A percentile compares a stretch with the other conserved stretches of the same genome.
These are phyloP conservation scores for Philaethria dido DNA, from an alignment of 2,888 invertebrate species.

Conservation along the genomic window DNA sequence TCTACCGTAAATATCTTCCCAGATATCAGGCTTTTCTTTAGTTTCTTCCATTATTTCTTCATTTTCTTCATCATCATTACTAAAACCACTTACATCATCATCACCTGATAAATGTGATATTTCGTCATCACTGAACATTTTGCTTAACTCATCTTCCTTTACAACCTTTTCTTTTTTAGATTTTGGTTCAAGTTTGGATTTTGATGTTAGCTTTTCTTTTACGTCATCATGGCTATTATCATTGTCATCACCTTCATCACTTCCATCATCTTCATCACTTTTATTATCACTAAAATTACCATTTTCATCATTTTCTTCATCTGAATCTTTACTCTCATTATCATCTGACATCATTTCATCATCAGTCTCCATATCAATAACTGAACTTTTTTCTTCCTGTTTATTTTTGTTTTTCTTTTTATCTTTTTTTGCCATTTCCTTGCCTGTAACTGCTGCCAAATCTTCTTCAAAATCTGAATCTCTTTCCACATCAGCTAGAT, in stretches of 20 bases:
- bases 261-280: conserved; percentile 45
- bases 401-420: conserved; percentile 44
- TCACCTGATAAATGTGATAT: conserved; percentile 70
- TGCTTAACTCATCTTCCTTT: conserved; percentile 61
- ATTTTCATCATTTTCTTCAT: conserved; percentile 31
- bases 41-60: conserved; percentile 47
- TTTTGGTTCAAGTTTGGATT: conserved; percentile 44
- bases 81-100: conserved; percentile 52
- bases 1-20: conserved; percentile 98
- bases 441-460: conserved; percentile 81
- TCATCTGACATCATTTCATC: conserved; percentile 44
- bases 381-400: conserved; percentile 34
- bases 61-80: conserved; percentile 51
- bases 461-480: conserved; percentile 87
- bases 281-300: conserved; percentile 45
- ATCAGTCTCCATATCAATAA: conserved; percentile 33
- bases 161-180: conserved; percentile 55
- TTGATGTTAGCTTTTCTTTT: conserved; percentile 28
- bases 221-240: conserved; percentile 46
- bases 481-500: conserved; percentile 83
- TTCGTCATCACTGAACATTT: conserved; percentile 79
- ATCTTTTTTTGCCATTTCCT: conserved; percentile 56
- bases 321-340: conserved; percentile 38
- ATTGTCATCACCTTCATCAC: conserved; percentile 28
- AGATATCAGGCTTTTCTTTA: conserved; percentile 70